These are phyloP conservation scores for Heliconius congener DNA, from an alignment of 1,140 invertebrate genomes.

Conservation along the genomic window DNA sequence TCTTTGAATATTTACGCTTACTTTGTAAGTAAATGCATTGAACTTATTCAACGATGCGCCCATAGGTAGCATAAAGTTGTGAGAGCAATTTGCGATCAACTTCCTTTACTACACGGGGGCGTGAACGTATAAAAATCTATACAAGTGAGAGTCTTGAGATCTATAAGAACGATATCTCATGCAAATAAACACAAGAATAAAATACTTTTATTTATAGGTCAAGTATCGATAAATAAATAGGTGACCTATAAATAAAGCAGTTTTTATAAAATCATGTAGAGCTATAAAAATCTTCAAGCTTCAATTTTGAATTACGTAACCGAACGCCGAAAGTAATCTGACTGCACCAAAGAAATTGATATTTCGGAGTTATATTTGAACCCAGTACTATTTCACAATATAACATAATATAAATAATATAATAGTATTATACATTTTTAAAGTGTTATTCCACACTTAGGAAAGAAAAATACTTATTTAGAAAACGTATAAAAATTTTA, in stretches of 20 bases:
- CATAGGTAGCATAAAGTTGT: constrained; percentile 10
- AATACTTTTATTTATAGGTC: not conserved
- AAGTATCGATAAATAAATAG: no score
- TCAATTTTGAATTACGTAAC: no score
- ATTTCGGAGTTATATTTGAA: no score
- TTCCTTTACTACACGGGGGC: constrained; percentile 1
- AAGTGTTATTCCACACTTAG: no score
- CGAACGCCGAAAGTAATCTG: no score
- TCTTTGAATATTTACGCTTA: not conserved
- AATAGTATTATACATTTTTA: not conserved
- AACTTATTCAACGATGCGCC: constrained; percentile 4
- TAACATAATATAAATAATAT: not conserved
- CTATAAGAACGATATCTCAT: not conserved
- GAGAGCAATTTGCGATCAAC: constrained; percentile 12
- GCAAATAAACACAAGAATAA: not conserved
- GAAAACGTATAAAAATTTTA: no score
- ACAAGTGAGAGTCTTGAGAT: constrained; percentile 1
- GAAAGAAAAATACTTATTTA: no score
- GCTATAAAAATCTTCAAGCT: no score
- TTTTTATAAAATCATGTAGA: no score
- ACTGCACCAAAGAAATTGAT: no score
- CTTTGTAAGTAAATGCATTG: constrained; percentile 3
- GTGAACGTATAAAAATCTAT: constrained; percentile 11
- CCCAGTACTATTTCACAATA: no score
- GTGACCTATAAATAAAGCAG: no score